A percentile compares a stretch with the other conserved stretches of the same genome.
These are phyloP conservation scores for Scomberomorus guttatus DNA, from an alignment of 2,797 vertebrate species.

Conservation along the genomic window DNA sequence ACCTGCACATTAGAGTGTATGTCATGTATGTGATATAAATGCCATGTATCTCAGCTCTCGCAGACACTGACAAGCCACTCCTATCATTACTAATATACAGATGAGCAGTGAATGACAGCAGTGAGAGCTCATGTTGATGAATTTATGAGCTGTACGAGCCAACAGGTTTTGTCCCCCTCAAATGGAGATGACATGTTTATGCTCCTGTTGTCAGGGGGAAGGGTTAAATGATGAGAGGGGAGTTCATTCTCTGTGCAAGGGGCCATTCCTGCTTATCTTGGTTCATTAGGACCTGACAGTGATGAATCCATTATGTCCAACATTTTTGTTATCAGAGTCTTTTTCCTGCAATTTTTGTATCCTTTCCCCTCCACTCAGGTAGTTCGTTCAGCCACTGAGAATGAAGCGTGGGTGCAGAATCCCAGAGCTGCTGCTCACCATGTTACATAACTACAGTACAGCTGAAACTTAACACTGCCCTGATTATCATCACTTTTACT, in stretches of 20 bases:
- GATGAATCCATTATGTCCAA: constrained; percentile 12
- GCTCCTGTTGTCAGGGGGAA: constrained; percentile 29
- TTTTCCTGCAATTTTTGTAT: neutral
- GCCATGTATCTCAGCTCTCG: neutral
- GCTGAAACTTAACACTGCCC: neutral
- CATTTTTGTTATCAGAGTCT: neutral
- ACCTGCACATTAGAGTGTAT: neutral
- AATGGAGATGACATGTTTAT: constrained; percentile 48
- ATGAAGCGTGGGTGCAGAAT: too few species aligned
- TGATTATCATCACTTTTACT: constrained; percentile 8
- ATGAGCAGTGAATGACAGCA: constrained; percentile 3
- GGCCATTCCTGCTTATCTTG: constrained; percentile 39
- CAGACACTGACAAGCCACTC: neutral
- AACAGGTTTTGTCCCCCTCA: neutral
- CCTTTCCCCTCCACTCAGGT: neutral
- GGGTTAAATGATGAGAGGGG: constrained; percentile 50
- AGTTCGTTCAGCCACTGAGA: neutral
- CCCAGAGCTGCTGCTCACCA: too few species aligned
- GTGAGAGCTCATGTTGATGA: constrained; percentile 10
- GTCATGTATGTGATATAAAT: constrained; percentile 3
- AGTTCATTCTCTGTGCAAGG: constrained; percentile 31
- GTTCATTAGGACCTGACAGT: constrained; percentile 58
- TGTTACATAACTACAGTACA: neutral
- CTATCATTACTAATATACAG: constrained; percentile 29
- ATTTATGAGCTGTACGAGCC: neutral